Percentiles rank a stretch among this genome's conserved stretches.
Conservation (phyloP, 35 echinoderm and acorn worm genomes). For the Acanthaster planci region DNA sequence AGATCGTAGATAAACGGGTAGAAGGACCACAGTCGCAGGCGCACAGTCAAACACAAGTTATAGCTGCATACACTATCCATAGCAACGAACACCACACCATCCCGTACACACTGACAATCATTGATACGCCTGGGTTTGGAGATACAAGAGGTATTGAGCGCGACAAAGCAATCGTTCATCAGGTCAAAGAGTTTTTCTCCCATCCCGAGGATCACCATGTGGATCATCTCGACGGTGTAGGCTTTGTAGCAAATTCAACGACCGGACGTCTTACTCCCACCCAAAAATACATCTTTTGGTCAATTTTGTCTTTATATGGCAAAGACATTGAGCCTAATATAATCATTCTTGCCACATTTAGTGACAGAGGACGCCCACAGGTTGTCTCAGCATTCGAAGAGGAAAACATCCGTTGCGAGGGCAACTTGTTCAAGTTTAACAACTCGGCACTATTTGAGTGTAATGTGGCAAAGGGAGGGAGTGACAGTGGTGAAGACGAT, state of each 20-base stretch:
- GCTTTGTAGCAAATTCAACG: constrained; percentile 53
- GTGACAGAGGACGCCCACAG: constrained; percentile 46
- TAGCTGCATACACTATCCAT: constrained; percentile 64
- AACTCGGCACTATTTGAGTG: constrained; percentile 65
- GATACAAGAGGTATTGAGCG: constrained; percentile 42
- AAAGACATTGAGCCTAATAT: constrained; percentile 71
- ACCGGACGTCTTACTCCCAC: constrained; percentile 45
- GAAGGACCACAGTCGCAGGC: constrained; percentile 25
- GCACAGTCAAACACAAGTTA: constrained; percentile 54
- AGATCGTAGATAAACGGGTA: constrained; percentile 42
- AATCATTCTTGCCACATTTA: constrained; percentile 55
- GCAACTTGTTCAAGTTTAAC: constrained; percentile 61
- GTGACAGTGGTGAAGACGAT: neutral
- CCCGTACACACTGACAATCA: constrained; percentile 51
- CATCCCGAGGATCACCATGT: neutral
- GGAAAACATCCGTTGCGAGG: constrained; percentile 40
- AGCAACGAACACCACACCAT: constrained; percentile 31
- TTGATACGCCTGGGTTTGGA: constrained; percentile 70
- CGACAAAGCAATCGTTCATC: constrained; percentile 30
- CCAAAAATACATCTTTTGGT: constrained; percentile 61
- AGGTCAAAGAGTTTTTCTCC: constrained; percentile 33
- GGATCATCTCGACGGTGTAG: constrained; percentile 64
- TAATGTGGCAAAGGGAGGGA: too few species aligned
- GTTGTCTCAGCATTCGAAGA: constrained; percentile 50
- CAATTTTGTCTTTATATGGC: constrained; percentile 47